Conservation (phyloP, 2,888 invertebrate genomes). For the Pollenia angustigena region DNA sequence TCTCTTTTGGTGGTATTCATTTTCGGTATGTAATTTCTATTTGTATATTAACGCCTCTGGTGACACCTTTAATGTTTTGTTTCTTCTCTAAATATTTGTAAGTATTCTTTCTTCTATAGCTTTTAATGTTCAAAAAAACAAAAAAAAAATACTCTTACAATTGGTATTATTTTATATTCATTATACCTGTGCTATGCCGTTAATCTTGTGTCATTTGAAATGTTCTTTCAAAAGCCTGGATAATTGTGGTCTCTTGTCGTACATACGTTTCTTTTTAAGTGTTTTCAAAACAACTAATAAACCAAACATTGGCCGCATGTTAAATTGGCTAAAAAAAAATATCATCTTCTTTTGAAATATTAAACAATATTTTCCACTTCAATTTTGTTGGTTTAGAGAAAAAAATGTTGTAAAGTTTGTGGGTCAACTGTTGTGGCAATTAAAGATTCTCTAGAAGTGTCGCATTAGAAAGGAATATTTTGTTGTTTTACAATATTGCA, state of each 20-base stretch:
- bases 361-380: slow-evolving; percentile 16
- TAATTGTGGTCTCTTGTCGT: slow-evolving; percentile 15
- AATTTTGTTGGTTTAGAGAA: slow-evolving; percentile 3
- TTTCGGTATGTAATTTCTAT: slow-evolving; percentile 30
- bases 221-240: slow-evolving; percentile 10
- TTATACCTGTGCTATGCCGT: slow-evolving; percentile 2
- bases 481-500: slow-evolving; percentile 19
- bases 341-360: slow-evolving; percentile 25
- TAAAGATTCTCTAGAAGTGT: slow-evolving; percentile 37
- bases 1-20: slow-evolving; percentile 19
- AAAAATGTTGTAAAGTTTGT: slow-evolving; percentile 35
- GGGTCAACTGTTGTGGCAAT: slow-evolving; percentile 48
- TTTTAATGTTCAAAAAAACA: neutral
- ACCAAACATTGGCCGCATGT: neutral
- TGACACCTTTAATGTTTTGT: slow-evolving; percentile 14
- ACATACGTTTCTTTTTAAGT: neutral
- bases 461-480: slow-evolving; percentile 36
- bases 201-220: slow-evolving; percentile 24
- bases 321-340: neutral
- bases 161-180: slow-evolving; percentile 35
- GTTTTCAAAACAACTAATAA: slow-evolving; percentile 12
- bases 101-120: neutral
- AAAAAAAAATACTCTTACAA: neutral
- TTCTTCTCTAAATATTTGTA: neutral
- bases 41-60: slow-evolving; percentile 11